phyloP scores from a whole-genome alignment of 2,113 vertebrate species.

The Tenrec ecaudatus region DNA sequence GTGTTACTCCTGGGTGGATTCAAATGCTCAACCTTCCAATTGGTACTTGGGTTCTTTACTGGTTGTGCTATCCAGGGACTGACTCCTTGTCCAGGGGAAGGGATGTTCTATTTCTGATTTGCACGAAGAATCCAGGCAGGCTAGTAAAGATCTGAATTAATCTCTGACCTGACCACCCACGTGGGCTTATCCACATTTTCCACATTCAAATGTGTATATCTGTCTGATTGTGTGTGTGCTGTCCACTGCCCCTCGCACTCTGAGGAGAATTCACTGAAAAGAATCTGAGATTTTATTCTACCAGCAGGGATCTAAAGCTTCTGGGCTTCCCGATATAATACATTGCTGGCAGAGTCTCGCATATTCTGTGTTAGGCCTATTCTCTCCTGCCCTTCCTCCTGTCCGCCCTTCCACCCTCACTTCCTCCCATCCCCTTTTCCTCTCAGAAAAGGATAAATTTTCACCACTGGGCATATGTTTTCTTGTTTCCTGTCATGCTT shows the following conservation, averaged over 20 bases:
- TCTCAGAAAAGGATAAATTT: neutral
- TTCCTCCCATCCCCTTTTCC: neutral
- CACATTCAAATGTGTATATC: too few relatives aligned
- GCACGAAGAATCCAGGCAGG: neutral
- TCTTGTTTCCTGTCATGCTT: constrained; percentile 1
- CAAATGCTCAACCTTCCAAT: neutral
- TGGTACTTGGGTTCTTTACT: neutral
- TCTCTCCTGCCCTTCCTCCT: fast-evolving
- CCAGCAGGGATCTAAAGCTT: neutral
- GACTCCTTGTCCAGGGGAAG: neutral
- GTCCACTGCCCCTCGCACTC: too few relatives aligned
- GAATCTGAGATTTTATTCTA: neutral
- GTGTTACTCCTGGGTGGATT: neutral
- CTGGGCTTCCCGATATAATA: neutral
- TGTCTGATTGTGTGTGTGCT: too few relatives aligned
- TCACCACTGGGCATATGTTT: neutral
- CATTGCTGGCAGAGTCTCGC: neutral
- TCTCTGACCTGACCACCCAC: neutral
- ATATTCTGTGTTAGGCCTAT: neutral
- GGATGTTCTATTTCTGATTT: neutral
- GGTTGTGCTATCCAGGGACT: neutral
- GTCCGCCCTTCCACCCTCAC: fast-evolving
- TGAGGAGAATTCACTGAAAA: neutral
- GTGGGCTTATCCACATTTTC: too few relatives aligned
- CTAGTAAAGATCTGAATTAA: neutral